Evolutionary conservation across 37 sponge, comb jelly and placozoan genomes (phyloP), one percentile per base, ranked within the genome.

Genomic region (Eunapius fragilis): DNA sequence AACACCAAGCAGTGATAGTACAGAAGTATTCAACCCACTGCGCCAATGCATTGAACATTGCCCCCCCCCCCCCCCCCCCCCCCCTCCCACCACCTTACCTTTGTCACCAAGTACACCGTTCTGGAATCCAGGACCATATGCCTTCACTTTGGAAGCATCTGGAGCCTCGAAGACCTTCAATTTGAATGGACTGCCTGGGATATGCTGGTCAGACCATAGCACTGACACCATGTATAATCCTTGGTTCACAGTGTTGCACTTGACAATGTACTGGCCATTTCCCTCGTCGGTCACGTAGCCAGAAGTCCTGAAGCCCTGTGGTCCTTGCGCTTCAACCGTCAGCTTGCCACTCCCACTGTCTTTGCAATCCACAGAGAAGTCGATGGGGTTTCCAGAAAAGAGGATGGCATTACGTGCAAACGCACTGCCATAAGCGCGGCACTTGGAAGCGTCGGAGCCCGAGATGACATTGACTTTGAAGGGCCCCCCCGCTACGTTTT

Each of bases 131-230:
- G 97, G 95, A 0, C 97, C 97, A 69, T 71, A 85, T 2, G 84
- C 97, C 68, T 89, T 93, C 80, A 97, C 97, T 70, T 87, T 86
- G 77, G 83, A 31, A 3, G 97, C 87, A 89, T 97, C 88, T 17
- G 97, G 88, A 26, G 88, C 93, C 34, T 75, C 85, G 45, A 85
- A 80, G 58, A 97, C 92, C 25, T 79, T 80, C n/a, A 97, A 50
- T 75, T 90, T 91, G 90, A 95, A 95, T 4, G 98, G 95, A 71
- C 93, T 91, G 25, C 89, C 91, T 10, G 96, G 98, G 5, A 97
- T 82, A 67, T 93, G 91, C 67, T 88, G 78, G 2, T 89, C 92
- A 0, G 89, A 84, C 98, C 98, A 97, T 45, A 77, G 70, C 17
- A 95, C 92, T 70, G 83, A 82, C 13, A 96, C 82, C 25, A 72